Conservation (phyloP, 1,140 invertebrate species). For the Berghia stephanieae region DNA sequence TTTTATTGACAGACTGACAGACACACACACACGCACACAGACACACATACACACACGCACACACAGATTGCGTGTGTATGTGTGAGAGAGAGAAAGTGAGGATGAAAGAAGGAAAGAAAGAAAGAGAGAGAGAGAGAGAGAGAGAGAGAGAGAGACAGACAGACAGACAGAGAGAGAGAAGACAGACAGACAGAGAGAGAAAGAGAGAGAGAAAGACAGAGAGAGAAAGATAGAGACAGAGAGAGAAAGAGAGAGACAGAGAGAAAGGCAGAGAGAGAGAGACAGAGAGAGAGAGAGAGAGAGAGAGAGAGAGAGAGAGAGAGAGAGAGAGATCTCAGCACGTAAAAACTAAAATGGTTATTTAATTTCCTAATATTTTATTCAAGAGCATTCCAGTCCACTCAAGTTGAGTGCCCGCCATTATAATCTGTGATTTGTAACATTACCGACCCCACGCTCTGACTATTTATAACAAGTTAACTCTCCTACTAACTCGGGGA, state of each 20-base stretch:
- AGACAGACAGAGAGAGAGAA: not conserved
- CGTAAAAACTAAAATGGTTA: not conserved
- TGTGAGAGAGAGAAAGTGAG: slow-evolving; percentile 1
- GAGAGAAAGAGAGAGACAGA: not conserved
- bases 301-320: not conserved
- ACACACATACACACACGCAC: no score
- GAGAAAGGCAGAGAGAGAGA: not conserved
- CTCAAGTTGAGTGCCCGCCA: not conserved
- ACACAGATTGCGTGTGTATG: not conserved
- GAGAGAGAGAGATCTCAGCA: not conserved
- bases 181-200: not conserved
- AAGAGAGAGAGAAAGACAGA: slow-evolving; percentile 18
- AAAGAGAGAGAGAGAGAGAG: not conserved
- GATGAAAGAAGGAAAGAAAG: not conserved
- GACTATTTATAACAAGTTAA: not conserved
- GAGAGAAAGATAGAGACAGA: slow-evolving; percentile 17
- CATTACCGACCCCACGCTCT: not conserved
- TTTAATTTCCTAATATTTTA: not conserved
- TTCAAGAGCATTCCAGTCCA: not conserved
- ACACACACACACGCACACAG: not conserved
- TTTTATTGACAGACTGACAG: not conserved
- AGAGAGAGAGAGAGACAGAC: not conserved
- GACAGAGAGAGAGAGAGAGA: not conserved
- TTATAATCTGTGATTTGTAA: not conserved
- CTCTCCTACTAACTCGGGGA: not conserved